phyloP scores from a whole-genome alignment of 2,888 invertebrate species.

The Meliscaeva auricollis region DNA sequence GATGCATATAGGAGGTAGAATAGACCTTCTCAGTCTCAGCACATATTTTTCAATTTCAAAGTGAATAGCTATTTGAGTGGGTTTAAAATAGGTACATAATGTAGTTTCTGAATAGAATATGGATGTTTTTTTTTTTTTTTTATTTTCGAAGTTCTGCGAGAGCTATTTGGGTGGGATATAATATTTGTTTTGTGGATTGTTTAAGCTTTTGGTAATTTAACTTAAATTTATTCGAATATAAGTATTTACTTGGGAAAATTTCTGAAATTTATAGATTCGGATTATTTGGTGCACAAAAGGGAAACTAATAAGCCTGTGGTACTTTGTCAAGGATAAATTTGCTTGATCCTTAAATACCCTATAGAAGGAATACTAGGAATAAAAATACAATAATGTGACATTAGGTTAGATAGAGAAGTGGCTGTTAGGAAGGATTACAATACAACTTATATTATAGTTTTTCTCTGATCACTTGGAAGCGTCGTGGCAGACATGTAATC shows the following conservation, averaged over 20 bases:
- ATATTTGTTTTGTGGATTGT: neutral
- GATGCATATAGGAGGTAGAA: neutral
- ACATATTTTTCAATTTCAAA: constrained; percentile 39
- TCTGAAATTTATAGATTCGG: too few relatives aligned
- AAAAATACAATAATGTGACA: too few relatives aligned
- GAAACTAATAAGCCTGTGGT: too few relatives aligned
- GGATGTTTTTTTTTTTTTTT: constrained; percentile 6
- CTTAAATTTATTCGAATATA: neutral
- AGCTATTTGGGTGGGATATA: neutral
- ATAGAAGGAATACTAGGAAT: too few relatives aligned
- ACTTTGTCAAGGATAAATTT: too few relatives aligned
- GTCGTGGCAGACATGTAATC: too few relatives aligned
- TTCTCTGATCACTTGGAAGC: too few relatives aligned
- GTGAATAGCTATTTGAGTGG: constrained; percentile 58
- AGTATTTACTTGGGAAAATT: too few relatives aligned
- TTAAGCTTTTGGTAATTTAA: constrained; percentile 1
- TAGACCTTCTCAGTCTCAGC: constrained; percentile 42
- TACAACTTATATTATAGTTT: too few relatives aligned
- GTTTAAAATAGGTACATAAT: constrained; percentile 47
- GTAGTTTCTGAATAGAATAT: constrained; percentile 34
- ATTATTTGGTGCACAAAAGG: neutral
- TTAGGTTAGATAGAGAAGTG: too few relatives aligned
- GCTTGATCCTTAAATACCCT: too few relatives aligned
- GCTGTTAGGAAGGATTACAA: too few relatives aligned
- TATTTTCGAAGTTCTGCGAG: neutral